These are phyloP conservation scores for Anarsia innoxiella DNA, from an alignment of 2,888 invertebrate genomes.

Conservation along the genomic window DNA sequence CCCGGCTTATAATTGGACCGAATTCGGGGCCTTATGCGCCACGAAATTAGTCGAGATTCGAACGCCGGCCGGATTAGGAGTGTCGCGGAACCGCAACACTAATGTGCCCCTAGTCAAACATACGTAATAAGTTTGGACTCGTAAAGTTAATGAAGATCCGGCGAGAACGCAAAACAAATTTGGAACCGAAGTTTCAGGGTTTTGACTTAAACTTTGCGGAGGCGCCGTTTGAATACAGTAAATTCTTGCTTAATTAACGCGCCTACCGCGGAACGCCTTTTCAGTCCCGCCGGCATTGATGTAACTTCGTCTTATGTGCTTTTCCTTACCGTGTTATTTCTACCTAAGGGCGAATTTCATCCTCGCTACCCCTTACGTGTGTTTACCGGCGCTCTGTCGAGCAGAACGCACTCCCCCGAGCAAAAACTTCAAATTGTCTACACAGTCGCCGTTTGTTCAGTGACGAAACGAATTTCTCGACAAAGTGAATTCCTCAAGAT, in stretches of 20 bases:
- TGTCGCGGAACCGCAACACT: conserved; percentile 47
- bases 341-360: conserved; percentile 28
- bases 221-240: conserved; percentile 54
- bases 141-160: conserved; percentile 61
- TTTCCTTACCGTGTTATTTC: conserved; percentile 35
- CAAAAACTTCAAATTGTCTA: conserved; percentile 41
- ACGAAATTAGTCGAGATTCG: conserved; percentile 63
- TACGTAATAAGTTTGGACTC: conserved; percentile 58
- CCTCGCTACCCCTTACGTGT: conserved; percentile 8
- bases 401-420: conserved; percentile 19
- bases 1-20: conserved; percentile 68
- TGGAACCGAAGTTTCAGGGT: conserved; percentile 47
- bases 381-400: conserved; percentile 11
- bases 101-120: conserved; percentile 58
- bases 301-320: conserved; percentile 35
- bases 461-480: conserved; percentile 47
- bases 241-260: conserved; percentile 66
- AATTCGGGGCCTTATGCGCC: conserved; percentile 56
- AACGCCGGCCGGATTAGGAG: conserved; percentile 53
- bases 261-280: conserved; percentile 29
- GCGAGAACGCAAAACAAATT: conserved; percentile 57
- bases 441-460: conserved; percentile 47
- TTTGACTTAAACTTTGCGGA: conserved; percentile 51
- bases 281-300: conserved; percentile 19
- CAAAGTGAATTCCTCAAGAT: conserved; percentile 66